Base-by-base conservation (phyloP, 2,888 invertebrate genomes). In the Lobophora halterata region DNA sequence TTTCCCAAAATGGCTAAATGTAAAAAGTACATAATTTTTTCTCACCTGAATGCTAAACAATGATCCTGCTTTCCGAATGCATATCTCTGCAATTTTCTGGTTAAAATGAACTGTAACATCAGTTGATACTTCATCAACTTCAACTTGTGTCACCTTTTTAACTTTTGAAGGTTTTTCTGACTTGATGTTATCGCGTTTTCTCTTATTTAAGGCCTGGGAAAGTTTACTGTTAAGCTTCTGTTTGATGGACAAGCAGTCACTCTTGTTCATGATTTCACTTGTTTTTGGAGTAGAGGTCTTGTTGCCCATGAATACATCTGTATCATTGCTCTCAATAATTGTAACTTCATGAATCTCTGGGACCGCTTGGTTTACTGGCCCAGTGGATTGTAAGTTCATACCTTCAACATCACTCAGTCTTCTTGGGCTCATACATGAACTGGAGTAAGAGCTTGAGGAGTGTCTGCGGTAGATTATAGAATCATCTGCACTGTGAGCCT, bases 381-480 rank as follows among this genome's bases (percentile, higher is more conserved):
- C 9, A 30, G 50, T 55, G 44, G 52, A 60, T 28, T 72, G 71
- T 30, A 52, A 38, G 3, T 44, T 23, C 12, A 61, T 53, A 45
- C 49, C 49, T 14, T 88, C 90, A 4, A 88, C 77, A 61, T 87
- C 79, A 59, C 91, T 91, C 7, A 91, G 74, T 3, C 92, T 86
- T 12, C 90, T 80, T 1, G 91, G 90, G 59, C 92, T 92, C 75
- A 90, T 88, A 6, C 92, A 91, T 1, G 90, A 89, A 62, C 93
- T 93, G 0, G 94, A 94, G 65, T 93, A 93, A 0, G 94, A 94
- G 68, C 94, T 95, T 25, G 95, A 95, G 1, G 95, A 95, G 61
- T 95, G 94, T 8, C 95, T 88, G 19, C 95, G 88, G 58, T 95
- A 92, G 38, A 96, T 95, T 60, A 94, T 90, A 0, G 95, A 94